These are phyloP conservation scores for Cephalotes varians DNA, from an alignment of 2,888 invertebrate genomes.

Conservation along the genomic window DNA sequence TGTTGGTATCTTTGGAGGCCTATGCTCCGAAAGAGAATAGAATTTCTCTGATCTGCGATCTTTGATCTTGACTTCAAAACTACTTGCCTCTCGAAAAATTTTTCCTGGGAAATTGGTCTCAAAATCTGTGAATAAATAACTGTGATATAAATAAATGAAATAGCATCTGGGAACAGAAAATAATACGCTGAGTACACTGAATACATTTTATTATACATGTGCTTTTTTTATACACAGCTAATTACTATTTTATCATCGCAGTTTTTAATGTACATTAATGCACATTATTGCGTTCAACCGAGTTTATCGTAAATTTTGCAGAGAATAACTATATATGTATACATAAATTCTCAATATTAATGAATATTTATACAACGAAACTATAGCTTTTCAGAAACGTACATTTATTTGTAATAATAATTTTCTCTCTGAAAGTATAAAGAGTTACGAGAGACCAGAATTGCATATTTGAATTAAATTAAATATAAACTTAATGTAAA, in stretches of 20 bases:
- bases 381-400: background rate
- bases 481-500: no score
- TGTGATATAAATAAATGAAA: background rate
- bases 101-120: background rate
- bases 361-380: background rate
- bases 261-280: constrained; percentile 1
- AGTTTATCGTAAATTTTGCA: constrained; percentile 6
- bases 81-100: background rate
- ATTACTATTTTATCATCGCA: background rate
- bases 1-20: background rate
- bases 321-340: background rate
- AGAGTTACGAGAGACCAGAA: background rate
- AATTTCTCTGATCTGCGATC: background rate
- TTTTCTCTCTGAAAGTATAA: background rate
- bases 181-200: background rate
- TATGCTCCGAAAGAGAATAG: background rate
- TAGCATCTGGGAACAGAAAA: background rate
- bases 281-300: background rate
- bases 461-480: background rate
- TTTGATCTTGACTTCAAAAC: background rate
- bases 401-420: background rate
- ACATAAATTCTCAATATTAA: background rate
- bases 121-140: background rate
- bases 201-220: background rate
- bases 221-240: background rate